These are phyloP conservation scores for Paralichthys olivaceus DNA, from an alignment of 2,113 vertebrate genomes.

Conservation along the genomic window DNA sequence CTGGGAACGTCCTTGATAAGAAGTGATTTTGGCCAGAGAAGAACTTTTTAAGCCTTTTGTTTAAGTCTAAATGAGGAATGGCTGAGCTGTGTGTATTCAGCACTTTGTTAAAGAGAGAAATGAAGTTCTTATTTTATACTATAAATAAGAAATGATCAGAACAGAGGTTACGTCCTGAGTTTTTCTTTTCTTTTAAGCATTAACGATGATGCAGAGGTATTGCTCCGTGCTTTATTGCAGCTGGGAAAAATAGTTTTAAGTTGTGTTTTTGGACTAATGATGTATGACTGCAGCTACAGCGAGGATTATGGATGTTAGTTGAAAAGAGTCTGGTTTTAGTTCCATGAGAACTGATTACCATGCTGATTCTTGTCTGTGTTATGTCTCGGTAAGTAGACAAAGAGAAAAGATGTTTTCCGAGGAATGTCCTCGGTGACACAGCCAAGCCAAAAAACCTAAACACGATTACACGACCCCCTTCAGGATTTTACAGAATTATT, in stretches of 20 bases:
- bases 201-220: constrained; percentile 14
- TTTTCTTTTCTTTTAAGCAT: constrained; percentile 25
- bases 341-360: constrained; percentile 70
- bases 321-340: constrained; percentile 58
- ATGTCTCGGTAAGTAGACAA: constrained; percentile 53
- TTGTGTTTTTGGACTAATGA: constrained; percentile 54
- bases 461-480: constrained; percentile 42
- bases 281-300: constrained; percentile 52
- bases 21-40: constrained; percentile 11
- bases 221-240: constrained; percentile 25
- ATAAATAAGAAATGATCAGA: constrained; percentile 38
- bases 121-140: constrained; percentile 50
- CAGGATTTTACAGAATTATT: constrained; percentile 47
- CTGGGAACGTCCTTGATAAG: constrained; percentile 45
- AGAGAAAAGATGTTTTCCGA: constrained; percentile 52
- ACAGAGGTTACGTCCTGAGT: constrained; percentile 6
- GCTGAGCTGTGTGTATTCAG: constrained; percentile 34
- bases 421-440: constrained; percentile 39
- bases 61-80: constrained; percentile 38
- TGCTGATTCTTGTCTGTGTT: constrained; percentile 65
- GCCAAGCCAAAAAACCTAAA: constrained; percentile 52
- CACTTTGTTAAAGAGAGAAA: constrained; percentile 33
- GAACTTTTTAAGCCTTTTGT: constrained; percentile 47
- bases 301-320: constrained; percentile 72
- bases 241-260: constrained; percentile 35